Evolutionary conservation across 2,797 vertebrate genomes (phyloP).

Genomic region (Syngnathus acus): DNA sequence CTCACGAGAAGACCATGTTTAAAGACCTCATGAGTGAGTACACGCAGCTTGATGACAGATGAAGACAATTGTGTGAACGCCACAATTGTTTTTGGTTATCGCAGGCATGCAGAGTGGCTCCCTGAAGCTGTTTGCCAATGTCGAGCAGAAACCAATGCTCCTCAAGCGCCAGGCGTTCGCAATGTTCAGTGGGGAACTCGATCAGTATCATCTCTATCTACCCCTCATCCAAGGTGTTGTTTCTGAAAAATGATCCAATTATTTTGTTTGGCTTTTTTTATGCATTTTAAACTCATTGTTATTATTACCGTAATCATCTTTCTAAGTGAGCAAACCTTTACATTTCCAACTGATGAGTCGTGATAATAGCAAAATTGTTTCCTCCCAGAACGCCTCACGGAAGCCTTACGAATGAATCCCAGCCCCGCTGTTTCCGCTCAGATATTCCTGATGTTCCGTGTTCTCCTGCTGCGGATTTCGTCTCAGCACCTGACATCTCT

Average conservation of each 20-base stretch:
- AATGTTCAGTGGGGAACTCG: slow-evolving; percentile 89
- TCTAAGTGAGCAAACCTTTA: not conserved
- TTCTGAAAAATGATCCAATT: not conserved
- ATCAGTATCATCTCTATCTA: slow-evolving; percentile 95
- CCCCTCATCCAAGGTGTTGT: slow-evolving; percentile 89
- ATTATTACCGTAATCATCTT: not conserved
- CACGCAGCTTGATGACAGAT: not conserved
- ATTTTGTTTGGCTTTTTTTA: not conserved
- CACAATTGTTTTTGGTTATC: slow-evolving; percentile 8
- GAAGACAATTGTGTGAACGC: not conserved
- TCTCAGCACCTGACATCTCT: slow-evolving; percentile 90
- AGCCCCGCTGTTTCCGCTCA: slow-evolving; percentile 80
- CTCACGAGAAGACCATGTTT: slow-evolving; percentile 98
- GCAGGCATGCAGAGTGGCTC: slow-evolving; percentile 91
- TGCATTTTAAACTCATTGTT: not conserved
- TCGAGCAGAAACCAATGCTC: slow-evolving; percentile 92
- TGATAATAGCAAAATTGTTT: not conserved
- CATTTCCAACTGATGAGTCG: not conserved
- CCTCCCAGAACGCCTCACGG: slow-evolving; percentile 85
- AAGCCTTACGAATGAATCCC: slow-evolving; percentile 84
- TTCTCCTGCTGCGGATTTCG: slow-evolving; percentile 89
- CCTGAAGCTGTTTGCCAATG: slow-evolving; percentile 83
- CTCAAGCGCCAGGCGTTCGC: slow-evolving; percentile 93
- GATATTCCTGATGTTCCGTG: slow-evolving; percentile 96
- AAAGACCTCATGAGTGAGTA: slow-evolving; percentile 98